A percentile compares a stretch with the other conserved stretches of the same genome.
These are phyloP conservation scores for Coracias cyanogaster DNA, from an alignment of 2,797 vertebrate genomes.

Conservation along the genomic window DNA sequence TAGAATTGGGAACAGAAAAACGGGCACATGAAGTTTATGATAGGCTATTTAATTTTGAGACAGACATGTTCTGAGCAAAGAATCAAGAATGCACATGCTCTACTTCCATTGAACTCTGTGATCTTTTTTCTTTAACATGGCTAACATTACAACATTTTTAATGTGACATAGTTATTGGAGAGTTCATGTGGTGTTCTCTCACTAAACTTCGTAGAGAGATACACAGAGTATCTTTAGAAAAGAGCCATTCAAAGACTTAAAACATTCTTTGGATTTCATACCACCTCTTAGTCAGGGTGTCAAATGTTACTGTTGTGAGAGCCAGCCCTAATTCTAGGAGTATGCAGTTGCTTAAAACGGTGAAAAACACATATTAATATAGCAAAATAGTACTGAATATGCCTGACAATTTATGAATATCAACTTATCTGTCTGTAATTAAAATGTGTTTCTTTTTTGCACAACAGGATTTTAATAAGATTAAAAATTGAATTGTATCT, in stretches of 20 bases:
- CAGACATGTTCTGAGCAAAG: background rate
- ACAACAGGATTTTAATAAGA: background rate
- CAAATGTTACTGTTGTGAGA: background rate
- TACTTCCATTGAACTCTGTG: background rate
- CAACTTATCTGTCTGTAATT: background rate
- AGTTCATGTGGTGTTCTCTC: background rate
- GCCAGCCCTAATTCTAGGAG: background rate
- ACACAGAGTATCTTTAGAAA: background rate
- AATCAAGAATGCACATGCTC: background rate
- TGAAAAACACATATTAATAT: background rate
- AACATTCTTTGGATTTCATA: background rate
- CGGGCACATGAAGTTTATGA: background rate
- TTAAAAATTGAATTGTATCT: background rate
- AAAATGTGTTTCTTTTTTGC: background rate
- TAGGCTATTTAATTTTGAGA: background rate
- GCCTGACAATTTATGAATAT: background rate
- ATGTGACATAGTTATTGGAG: background rate
- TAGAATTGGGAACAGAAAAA: background rate
- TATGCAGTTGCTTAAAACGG: background rate
- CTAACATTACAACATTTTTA: background rate
- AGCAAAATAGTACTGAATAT: background rate
- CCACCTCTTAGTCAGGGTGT: background rate
- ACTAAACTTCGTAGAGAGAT: background rate
- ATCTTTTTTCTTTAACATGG: background rate
- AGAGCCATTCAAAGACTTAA: background rate